Percentiles rank a stretch among this genome's conserved stretches.
phyloP scores from a whole-genome alignment of 2,888 invertebrate genomes.

The Melieria crassipennis region DNA sequence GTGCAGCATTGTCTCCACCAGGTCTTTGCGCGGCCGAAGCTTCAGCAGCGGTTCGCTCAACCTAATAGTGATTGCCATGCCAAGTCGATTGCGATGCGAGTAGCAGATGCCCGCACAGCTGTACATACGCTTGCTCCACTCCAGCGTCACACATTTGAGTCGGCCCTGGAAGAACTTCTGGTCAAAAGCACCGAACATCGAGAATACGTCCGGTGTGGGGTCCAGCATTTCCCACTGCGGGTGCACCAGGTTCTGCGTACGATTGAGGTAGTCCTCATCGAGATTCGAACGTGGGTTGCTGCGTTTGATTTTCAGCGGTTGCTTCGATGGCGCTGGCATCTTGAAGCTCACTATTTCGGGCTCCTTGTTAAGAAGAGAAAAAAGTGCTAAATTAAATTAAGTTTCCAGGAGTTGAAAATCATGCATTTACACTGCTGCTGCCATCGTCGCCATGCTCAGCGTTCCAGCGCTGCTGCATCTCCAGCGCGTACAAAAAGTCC shows the following conservation, averaged over 20 bases:
- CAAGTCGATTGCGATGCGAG: slow-evolving; percentile 53
- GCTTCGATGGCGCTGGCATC: slow-evolving; percentile 36
- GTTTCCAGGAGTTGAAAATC: background rate
- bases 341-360: slow-evolving; percentile 46
- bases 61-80: slow-evolving; percentile 61
- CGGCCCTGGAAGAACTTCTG: slow-evolving; percentile 83
- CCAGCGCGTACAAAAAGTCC: slow-evolving; percentile 53
- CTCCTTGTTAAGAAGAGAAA: slow-evolving; percentile 30
- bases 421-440: slow-evolving; percentile 26
- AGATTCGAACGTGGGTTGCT: slow-evolving; percentile 50
- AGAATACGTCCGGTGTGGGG: slow-evolving; percentile 91
- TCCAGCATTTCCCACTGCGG: slow-evolving; percentile 81
- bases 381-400: background rate
- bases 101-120: slow-evolving; percentile 73
- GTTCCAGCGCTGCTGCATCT: slow-evolving; percentile 52
- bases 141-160: slow-evolving; percentile 81
- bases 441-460: slow-evolving; percentile 40
- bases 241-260: slow-evolving; percentile 63
- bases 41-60: slow-evolving; percentile 92
- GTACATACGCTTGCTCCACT: slow-evolving; percentile 95
- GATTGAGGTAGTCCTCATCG: slow-evolving; percentile 55
- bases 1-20: slow-evolving; percentile 97
- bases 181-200: slow-evolving; percentile 88
- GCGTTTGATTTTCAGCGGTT: slow-evolving; percentile 39
- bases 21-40: slow-evolving; percentile 90